A percentile compares a stretch with the other conserved stretches of the same genome.
Evolutionary conservation across 2,797 vertebrate species (phyloP).

Genomic region (Dryobates pubescens): DNA sequence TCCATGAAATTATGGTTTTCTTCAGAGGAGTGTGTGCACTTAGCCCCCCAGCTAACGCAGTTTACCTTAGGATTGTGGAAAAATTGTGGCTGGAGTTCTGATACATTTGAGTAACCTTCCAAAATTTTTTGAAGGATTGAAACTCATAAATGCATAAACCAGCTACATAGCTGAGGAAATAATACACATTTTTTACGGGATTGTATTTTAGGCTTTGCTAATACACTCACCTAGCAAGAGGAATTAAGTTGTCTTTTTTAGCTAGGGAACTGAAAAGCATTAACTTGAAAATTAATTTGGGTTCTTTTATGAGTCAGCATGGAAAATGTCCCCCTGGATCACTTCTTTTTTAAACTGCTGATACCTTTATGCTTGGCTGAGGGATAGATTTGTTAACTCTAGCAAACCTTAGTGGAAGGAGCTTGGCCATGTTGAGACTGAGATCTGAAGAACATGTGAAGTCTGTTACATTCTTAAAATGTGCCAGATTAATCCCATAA

Average conservation of each 20-base stretch:
- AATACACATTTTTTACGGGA: not conserved
- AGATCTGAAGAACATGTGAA: not conserved
- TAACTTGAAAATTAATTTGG: not conserved
- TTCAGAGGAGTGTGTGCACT: not conserved
- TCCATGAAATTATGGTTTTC: not conserved
- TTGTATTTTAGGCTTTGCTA: constrained; percentile 5
- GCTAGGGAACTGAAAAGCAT: not conserved
- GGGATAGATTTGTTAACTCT: constrained; percentile 3
- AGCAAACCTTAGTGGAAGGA: not conserved
- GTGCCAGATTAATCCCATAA: not conserved
- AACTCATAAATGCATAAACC: not conserved
- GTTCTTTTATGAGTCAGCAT: not conserved
- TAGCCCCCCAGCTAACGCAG: not conserved
- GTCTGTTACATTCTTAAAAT: not conserved
- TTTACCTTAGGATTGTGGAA: not conserved
- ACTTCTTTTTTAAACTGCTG: not conserved
- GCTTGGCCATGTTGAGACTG: not conserved
- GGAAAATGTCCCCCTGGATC: not conserved
- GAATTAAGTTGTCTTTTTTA: not conserved
- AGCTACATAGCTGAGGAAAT: not conserved
- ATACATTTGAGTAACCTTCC: not conserved
- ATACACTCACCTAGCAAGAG: not conserved
- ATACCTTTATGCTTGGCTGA: not conserved
- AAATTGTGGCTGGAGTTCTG: not conserved
- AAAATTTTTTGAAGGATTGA: not conserved